A percentile compares a stretch with the other conserved stretches of the same genome.
phyloP scores from a whole-genome alignment of 1,140 invertebrate species.

The Pachyrhynchus sulphureomaculatus region DNA sequence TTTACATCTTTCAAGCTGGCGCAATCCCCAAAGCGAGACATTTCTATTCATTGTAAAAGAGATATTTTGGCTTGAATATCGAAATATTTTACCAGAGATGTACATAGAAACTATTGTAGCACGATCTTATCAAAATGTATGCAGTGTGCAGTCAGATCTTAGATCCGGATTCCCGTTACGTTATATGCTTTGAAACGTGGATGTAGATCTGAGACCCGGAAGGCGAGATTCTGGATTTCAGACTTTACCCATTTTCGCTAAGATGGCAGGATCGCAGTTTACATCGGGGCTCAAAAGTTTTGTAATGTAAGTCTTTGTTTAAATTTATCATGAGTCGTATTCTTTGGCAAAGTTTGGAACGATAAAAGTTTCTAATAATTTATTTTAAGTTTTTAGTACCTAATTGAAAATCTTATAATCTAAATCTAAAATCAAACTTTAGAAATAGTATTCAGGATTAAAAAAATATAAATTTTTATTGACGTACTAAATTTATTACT shows the following conservation, averaged over 20 bases:
- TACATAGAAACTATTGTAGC: constrained; percentile 36
- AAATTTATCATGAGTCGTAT: not conserved
- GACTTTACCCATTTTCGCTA: constrained; percentile 29
- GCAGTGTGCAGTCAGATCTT: constrained; percentile 34
- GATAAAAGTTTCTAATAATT: too few relatives aligned
- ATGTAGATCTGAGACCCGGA: constrained; percentile 2
- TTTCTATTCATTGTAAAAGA: constrained; percentile 13
- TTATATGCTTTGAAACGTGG: constrained; percentile 38
- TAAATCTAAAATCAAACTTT: too few relatives aligned
- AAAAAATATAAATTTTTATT: too few relatives aligned
- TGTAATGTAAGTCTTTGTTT: constrained; percentile 7
- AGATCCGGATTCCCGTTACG: constrained; percentile 29
- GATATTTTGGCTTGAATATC: constrained; percentile 30
- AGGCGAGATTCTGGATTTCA: constrained; percentile 16
- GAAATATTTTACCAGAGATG: constrained; percentile 22
- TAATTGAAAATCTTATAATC: too few relatives aligned
- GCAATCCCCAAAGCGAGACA: not conserved
- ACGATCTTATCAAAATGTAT: constrained; percentile 40
- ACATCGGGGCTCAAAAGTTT: constrained; percentile 15
- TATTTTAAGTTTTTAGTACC: too few relatives aligned
- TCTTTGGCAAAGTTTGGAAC: not conserved
- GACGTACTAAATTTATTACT: too few relatives aligned
- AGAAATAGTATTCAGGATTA: too few relatives aligned
- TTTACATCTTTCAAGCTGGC: not conserved
- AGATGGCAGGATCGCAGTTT: constrained; percentile 29